These are phyloP conservation scores for Drosophila neonasuta DNA, from an alignment of 2,888 invertebrate genomes.

Conservation along the genomic window DNA sequence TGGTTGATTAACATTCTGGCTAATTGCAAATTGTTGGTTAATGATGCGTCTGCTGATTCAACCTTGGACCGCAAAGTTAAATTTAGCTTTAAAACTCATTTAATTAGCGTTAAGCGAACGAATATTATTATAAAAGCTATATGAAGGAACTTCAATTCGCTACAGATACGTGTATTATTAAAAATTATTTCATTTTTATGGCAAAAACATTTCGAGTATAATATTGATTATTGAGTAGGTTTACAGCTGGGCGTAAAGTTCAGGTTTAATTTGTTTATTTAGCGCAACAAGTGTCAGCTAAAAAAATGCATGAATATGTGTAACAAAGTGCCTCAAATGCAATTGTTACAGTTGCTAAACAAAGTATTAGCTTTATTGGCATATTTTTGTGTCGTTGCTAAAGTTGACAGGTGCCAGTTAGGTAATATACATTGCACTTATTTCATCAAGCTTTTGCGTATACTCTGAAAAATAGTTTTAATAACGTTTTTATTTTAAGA, in stretches of 20 bases:
- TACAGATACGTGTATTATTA: not conserved
- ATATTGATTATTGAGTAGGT: not conserved
- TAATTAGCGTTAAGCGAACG: slow-evolving; percentile 19
- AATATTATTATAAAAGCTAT: slow-evolving; percentile 23
- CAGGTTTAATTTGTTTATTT: not conserved
- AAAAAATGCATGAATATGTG: not conserved
- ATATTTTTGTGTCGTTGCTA: not conserved
- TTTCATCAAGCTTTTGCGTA: no score
- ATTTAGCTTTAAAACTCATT: slow-evolving; percentile 23
- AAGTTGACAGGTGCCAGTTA: not conserved
- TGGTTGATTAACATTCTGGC: slow-evolving; percentile 13
- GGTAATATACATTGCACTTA: no score
- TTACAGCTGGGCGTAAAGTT: not conserved
- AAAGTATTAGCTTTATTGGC: not conserved
- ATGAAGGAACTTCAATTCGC: slow-evolving; percentile 10
- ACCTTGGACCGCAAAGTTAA: slow-evolving; percentile 14
- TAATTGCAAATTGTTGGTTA: slow-evolving; percentile 43
- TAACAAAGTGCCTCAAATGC: not conserved
- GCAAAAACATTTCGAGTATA: not conserved
- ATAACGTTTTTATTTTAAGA: no score
- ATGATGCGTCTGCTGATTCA: slow-evolving; percentile 20
- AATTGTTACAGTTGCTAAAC: not conserved
- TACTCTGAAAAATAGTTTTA: no score
- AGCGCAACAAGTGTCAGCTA: not conserved
- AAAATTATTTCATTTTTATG: slow-evolving; percentile 4